Conservation (phyloP, 2,888 invertebrate genomes). For the Eudemis profundana region DNA sequence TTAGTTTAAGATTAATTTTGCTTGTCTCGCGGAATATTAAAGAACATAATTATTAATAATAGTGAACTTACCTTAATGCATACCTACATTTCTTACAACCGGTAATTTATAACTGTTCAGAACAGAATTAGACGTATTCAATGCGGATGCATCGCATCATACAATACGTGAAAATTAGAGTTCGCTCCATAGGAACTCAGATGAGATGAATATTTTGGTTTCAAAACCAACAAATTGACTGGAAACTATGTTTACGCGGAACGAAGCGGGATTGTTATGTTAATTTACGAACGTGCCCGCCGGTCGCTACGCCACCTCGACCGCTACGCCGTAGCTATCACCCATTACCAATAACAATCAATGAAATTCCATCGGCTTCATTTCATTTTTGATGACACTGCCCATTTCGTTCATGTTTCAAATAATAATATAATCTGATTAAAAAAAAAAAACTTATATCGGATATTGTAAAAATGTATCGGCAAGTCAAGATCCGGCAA, state of each 20-base stretch:
- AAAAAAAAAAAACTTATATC: too few relatives aligned
- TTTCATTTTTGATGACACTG: neutral
- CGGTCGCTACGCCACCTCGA: conserved; percentile 1
- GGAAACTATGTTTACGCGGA: conserved; percentile 44
- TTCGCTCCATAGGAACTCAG: neutral
- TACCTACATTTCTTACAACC: too few relatives aligned
- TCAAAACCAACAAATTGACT: conserved; percentile 49
- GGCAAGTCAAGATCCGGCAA: too few relatives aligned
- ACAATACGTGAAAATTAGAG: neutral
- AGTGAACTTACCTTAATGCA: too few relatives aligned
- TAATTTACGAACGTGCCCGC: conserved; percentile 46
- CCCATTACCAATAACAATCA: conserved; percentile 17
- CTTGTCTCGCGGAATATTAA: too few relatives aligned
- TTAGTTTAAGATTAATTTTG: too few relatives aligned
- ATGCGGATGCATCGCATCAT: too few relatives aligned
- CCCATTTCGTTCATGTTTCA: neutral
- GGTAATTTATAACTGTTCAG: too few relatives aligned
- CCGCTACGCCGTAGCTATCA: conserved; percentile 16
- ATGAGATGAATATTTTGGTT: conserved; percentile 16
- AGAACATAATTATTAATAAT: too few relatives aligned
- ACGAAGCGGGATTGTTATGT: conserved; percentile 51
- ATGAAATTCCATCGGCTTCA: conserved; percentile 5
- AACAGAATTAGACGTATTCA: too few relatives aligned
- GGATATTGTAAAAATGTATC: too few relatives aligned
- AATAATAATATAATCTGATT: neutral